These are phyloP conservation scores for Chelon labrosus DNA, from an alignment of 2,797 vertebrate genomes.

Conservation along the genomic window DNA sequence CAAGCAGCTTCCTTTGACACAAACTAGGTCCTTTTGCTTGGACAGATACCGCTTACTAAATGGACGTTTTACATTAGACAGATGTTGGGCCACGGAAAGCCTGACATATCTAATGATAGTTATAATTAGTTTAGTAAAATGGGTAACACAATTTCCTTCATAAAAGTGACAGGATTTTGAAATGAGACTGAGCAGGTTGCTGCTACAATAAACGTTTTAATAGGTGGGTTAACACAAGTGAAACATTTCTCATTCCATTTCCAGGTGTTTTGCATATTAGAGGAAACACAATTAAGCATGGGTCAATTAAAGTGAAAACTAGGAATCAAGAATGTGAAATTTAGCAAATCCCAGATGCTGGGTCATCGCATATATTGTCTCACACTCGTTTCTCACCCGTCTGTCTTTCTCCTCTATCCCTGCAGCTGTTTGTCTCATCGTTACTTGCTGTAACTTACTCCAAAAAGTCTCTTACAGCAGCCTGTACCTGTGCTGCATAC, in stretches of 20 bases:
- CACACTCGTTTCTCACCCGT: conserved; percentile 23
- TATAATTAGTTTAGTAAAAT: neutral
- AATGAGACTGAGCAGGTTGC: neutral
- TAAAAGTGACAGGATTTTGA: neutral
- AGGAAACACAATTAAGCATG: neutral
- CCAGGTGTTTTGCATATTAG: neutral
- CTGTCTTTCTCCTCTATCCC: conserved; percentile 3
- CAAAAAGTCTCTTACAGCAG: neutral
- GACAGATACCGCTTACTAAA: conserved; percentile 2
- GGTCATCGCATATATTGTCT: neutral
- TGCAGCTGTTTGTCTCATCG: conserved; percentile 4
- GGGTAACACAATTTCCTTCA: neutral
- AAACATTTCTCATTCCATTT: neutral
- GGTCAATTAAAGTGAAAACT: conserved; percentile 10
- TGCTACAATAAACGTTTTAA: neutral
- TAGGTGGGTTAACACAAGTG: neutral
- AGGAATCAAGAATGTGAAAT: conserved; percentile 22
- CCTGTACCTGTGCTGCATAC: conserved; percentile 1
- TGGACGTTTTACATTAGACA: neutral
- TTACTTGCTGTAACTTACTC: neutral
- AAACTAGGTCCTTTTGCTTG: neutral
- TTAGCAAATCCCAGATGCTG: conserved; percentile 8
- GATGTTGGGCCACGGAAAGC: neutral
- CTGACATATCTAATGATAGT: too few relatives aligned
- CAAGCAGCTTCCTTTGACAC: conserved; percentile 22